phyloP scores from a whole-genome alignment of 2,888 invertebrate species.

The Sesia apiformis region DNA sequence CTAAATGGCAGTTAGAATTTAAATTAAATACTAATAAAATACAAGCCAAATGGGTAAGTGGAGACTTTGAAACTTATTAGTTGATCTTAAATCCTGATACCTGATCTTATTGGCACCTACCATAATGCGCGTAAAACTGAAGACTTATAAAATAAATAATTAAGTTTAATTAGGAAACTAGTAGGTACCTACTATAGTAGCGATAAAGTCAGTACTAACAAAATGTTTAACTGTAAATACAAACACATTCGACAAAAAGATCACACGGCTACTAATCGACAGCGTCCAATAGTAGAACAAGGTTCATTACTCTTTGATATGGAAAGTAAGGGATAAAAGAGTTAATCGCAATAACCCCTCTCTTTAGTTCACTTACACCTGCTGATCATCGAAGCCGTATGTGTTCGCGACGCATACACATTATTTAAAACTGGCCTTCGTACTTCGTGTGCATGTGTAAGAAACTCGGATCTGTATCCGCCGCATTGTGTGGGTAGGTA shows the following conservation, averaged over 20 bases:
- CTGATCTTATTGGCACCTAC: too few relatives aligned
- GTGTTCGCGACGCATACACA: slow-evolving; percentile 33
- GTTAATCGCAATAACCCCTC: slow-evolving; percentile 73
- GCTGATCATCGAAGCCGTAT: slow-evolving; percentile 74
- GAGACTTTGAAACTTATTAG: too few relatives aligned
- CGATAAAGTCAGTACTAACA: too few relatives aligned
- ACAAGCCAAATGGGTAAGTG: too few relatives aligned
- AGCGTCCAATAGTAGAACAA: slow-evolving; percentile 62
- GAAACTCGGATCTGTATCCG: slow-evolving; percentile 71
- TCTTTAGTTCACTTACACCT: slow-evolving; percentile 71
- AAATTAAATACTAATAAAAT: too few relatives aligned
- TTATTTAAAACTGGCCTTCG: slow-evolving; percentile 66
- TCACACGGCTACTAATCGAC: slow-evolving; percentile 64
- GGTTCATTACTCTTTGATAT: slow-evolving; percentile 74
- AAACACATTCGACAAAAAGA: slow-evolving; percentile 21
- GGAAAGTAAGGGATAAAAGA: slow-evolving; percentile 73
- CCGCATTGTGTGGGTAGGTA: slow-evolving; percentile 69
- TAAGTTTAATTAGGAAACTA: too few relatives aligned
- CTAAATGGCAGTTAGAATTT: too few relatives aligned
- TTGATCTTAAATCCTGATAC: too few relatives aligned
- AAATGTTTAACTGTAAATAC: too few relatives aligned
- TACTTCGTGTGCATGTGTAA: slow-evolving; percentile 61
- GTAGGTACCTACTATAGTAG: too few relatives aligned
- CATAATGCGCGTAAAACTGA: too few relatives aligned
- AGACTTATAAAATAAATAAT: too few relatives aligned